Conservation (phyloP, 2,113 vertebrate genomes). For the Onychostruthus taczanowskii region DNA sequence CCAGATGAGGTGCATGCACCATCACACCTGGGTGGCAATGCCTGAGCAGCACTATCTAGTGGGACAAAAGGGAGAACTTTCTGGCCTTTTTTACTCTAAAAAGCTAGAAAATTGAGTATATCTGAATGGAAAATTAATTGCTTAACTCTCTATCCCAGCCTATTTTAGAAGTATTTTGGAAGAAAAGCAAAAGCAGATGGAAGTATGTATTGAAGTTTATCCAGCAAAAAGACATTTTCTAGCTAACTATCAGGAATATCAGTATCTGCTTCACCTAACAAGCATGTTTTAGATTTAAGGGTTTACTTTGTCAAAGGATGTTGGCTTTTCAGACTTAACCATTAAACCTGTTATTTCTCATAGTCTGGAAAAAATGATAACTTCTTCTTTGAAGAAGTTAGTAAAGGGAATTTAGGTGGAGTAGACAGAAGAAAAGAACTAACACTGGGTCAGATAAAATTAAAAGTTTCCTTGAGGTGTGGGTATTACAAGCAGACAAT, state of each 20-base stretch:
- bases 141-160: neutral
- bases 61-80: neutral
- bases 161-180: neutral
- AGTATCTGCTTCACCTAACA: neutral
- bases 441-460: neutral
- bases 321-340: neutral
- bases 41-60: neutral
- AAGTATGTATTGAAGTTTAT: neutral
- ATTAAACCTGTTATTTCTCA: neutral
- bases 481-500: neutral
- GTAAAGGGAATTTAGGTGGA: neutral
- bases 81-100: neutral
- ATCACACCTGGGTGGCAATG: neutral
- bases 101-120: neutral
- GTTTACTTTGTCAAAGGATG: neutral
- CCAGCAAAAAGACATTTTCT: neutral
- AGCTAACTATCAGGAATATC: neutral
- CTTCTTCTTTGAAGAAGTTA: neutral
- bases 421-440: neutral
- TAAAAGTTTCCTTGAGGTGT: neutral
- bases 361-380: neutral
- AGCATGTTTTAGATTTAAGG: neutral
- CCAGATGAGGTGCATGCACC: neutral
- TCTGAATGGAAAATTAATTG: neutral
- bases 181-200: neutral